A percentile compares a stretch with the other conserved stretches of the same genome.
phyloP scores from a whole-genome alignment of 2,888 invertebrate genomes.

The Acronicta alni region DNA sequence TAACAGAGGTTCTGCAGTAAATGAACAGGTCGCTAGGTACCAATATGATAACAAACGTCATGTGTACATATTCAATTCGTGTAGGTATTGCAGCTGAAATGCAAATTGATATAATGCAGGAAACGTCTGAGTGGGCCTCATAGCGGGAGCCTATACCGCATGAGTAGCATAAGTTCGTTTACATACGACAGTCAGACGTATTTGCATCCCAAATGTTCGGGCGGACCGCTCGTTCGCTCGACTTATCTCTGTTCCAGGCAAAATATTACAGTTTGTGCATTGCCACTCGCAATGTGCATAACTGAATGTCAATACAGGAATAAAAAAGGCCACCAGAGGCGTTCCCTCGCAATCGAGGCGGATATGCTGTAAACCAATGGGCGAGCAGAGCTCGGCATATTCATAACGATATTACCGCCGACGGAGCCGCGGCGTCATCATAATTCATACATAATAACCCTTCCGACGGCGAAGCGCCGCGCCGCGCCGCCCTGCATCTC shows the following conservation, averaged over 20 bases:
- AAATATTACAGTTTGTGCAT: constrained; percentile 89
- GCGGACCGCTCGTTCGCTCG: constrained; percentile 80
- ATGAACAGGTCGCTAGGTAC: constrained; percentile 42
- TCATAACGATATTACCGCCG: constrained; percentile 89
- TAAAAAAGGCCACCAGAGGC: constrained; percentile 87
- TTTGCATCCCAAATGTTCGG: constrained; percentile 89
- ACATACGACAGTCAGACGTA: constrained; percentile 87
- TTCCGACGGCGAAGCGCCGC: constrained; percentile 81
- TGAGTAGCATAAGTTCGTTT: constrained; percentile 88
- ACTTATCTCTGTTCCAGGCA: constrained; percentile 83
- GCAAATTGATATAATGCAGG: constrained; percentile 89
- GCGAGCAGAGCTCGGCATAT: constrained; percentile 86
- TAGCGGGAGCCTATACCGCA: constrained; percentile 86
- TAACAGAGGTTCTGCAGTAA: constrained; percentile 21
- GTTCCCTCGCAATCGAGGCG: constrained; percentile 86
- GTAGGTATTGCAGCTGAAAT: constrained; percentile 79
- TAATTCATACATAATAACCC: constrained; percentile 90
- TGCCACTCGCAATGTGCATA: constrained; percentile 87
- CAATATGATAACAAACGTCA: constrained; percentile 50
- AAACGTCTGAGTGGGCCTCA: constrained; percentile 89
- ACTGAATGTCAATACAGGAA: constrained; percentile 88
- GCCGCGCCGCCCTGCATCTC: constrained; percentile 82
- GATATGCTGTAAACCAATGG: constrained; percentile 87
- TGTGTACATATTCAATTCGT: constrained; percentile 50
- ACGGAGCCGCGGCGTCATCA: constrained; percentile 86